Conservation (phyloP, 2,888 invertebrate genomes). For the Helicoverpa assulta region DNA sequence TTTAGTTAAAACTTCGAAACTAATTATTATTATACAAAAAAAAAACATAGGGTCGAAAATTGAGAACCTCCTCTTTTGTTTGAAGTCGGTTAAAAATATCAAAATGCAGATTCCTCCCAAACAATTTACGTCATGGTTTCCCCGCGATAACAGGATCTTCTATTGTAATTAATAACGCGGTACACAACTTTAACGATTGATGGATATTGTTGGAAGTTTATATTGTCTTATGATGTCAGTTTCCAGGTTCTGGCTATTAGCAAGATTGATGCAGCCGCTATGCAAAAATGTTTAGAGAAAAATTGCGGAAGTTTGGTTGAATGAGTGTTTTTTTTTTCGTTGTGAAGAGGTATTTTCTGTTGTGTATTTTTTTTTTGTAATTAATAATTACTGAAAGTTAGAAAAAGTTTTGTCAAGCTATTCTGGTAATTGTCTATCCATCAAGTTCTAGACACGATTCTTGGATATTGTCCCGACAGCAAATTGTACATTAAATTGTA, state of each 20-base stretch:
- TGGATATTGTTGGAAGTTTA: constrained; percentile 60
- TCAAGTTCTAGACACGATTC: too few relatives aligned
- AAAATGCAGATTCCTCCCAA: constrained; percentile 5
- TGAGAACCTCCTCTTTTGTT: too few relatives aligned
- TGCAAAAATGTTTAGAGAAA: background rate
- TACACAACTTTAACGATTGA: constrained; percentile 55
- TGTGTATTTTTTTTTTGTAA: background rate
- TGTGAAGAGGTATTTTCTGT: background rate
- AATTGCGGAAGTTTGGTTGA: background rate
- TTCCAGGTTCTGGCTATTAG: constrained; percentile 29
- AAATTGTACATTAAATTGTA: too few relatives aligned
- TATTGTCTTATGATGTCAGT: constrained; percentile 42
- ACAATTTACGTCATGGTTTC: constrained; percentile 23
- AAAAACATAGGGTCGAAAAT: too few relatives aligned
- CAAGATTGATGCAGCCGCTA: constrained; percentile 9
- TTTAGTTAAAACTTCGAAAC: too few relatives aligned
- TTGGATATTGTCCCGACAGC: too few relatives aligned
- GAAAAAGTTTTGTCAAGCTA: too few relatives aligned
- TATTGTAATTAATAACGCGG: constrained; percentile 59
- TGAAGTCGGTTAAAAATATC: background rate
- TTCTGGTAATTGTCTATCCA: too few relatives aligned
- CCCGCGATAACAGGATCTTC: constrained; percentile 33
- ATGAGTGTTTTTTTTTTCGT: background rate
- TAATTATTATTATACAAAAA: too few relatives aligned
- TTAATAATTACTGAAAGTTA: background rate